Base-by-base conservation (phyloP, 2,888 invertebrate genomes). In the Pyrrhia umbra region DNA sequence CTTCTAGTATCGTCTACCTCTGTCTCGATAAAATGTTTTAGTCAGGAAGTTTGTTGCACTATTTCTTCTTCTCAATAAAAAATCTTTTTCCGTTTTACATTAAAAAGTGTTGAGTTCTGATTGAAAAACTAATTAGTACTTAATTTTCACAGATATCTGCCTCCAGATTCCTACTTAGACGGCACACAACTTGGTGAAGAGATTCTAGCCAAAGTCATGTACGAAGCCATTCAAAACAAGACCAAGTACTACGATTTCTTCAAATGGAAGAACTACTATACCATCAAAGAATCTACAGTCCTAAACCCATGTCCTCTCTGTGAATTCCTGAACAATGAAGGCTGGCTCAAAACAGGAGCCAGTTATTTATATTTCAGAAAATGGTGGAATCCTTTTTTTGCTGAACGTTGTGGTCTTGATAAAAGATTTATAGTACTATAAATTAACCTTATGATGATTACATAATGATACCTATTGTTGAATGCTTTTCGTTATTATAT, bases 361-460 rank as follows among this genome's bases (percentile, higher is more conserved):
- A 79, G 68, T 0, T 84, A 86, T 34, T 20, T 37, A 0, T 45
- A 60, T 0, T 91, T 93, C 25, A 87, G 93, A 39, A 72, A 81
- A 37, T 93, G 93, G 93, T 93, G 93, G 93, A 87, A 91, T 40
- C 79, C 80, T 0, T 52, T 62, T 0, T 92, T 83, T 54, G 62
- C 69, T 6, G 55, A 79, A 0, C 64, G 83, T 0, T 90, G 89
- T 47, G 47, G 50, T 8, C 0, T 6, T n/a, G 0, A 10, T n/a
- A 40, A 51, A 3, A 40, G 25, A 34, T 47, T 58, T 21, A 6
- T 68, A 34, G 13, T 20, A 8, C 2, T 37, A 2, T 21, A 25
- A 9, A 13, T 21, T 25, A 5, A 16, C 5, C n/a, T n/a, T 5
- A n/a, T 40, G 18, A 37, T 6, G 6, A 37, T 15, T 37, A n/a